Base-by-base conservation (phyloP, 2,888 invertebrate species). In the Luffia ferchaultella region DNA sequence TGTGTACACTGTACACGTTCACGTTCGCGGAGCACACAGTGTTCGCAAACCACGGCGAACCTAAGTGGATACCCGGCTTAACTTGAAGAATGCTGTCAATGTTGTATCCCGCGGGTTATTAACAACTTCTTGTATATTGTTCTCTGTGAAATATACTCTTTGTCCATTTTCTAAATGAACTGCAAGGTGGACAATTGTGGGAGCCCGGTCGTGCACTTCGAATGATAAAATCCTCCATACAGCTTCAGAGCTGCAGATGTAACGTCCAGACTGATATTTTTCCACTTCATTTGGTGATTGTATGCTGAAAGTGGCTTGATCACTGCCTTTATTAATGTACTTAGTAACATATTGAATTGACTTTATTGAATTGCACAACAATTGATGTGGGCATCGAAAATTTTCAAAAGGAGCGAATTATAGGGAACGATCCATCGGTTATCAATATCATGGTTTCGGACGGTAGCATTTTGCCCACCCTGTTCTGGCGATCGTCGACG, bases 401-500 rank as follows among this genome's bases (percentile, higher is more conserved):
- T 54, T 52, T 51, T 59, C 7, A 46, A 55, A 48, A 59, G 51
- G 17, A 57, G 50, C 42, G 53, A 53, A 52, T 52, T 50, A 53
- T 57, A 57, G 5, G 57, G 56, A 49, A 60, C 56, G 18, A 56
- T 49, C 60, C 57, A 58, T 50, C 55, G 52, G 50, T 57, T 59
- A 54, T 60, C 57, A n/a, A 56, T 19, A 1, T 16, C 19, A 15
- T 50, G 12, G 16, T 46, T 30, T 16, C 49, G 44, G 7, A 45
- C 55, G 54, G 57, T 57, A 50, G 54, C 54, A 49, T 54, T 58
- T 30, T 50, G 52, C 18, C 61, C 61, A 3, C 56, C 57, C 20
- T 62, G 55, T 48, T 19, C 60, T 48, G 58, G 57, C 43, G 60
- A 41, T 55, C 62, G 53, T 1, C 60, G 49, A 3, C 62, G 50